These are phyloP conservation scores for Syrmaticus mikado DNA, from an alignment of 2,113 vertebrate genomes.

Conservation along the genomic window DNA sequence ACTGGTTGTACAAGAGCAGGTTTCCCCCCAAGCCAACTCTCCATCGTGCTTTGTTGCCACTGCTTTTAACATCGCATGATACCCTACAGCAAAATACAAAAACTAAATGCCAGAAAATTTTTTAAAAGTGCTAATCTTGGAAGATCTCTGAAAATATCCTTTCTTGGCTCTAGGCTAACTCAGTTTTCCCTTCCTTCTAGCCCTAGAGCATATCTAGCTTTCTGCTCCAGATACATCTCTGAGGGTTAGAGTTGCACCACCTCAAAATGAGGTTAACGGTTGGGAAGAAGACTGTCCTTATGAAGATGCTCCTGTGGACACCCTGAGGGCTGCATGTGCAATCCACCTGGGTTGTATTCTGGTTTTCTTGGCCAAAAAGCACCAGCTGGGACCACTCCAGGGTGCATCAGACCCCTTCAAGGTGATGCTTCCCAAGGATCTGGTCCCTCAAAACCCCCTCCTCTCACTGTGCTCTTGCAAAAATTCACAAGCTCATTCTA, in stretches of 20 bases:
- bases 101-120: constrained; percentile 36
- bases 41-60: background rate
- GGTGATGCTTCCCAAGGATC: background rate
- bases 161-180: background rate
- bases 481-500: constrained; percentile 12
- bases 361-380: background rate
- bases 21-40: constrained; percentile 17
- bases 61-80: constrained; percentile 34
- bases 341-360: background rate
- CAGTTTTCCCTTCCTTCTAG: background rate
- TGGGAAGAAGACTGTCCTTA: background rate
- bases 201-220: background rate
- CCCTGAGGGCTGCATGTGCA: background rate
- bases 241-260: background rate
- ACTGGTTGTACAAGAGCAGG: constrained; percentile 18
- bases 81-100: constrained; percentile 10
- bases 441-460: background rate
- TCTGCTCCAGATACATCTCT: background rate
- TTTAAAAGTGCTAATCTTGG: constrained; percentile 31
- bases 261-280: background rate
- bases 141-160: background rate
- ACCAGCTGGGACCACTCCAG: background rate
- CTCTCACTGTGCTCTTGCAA: background rate
- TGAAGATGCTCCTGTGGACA: background rate
- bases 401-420: background rate